Evolutionary conservation across 2,797 vertebrate genomes (phyloP).

Genomic region (Amblyraja radiata): DNA sequence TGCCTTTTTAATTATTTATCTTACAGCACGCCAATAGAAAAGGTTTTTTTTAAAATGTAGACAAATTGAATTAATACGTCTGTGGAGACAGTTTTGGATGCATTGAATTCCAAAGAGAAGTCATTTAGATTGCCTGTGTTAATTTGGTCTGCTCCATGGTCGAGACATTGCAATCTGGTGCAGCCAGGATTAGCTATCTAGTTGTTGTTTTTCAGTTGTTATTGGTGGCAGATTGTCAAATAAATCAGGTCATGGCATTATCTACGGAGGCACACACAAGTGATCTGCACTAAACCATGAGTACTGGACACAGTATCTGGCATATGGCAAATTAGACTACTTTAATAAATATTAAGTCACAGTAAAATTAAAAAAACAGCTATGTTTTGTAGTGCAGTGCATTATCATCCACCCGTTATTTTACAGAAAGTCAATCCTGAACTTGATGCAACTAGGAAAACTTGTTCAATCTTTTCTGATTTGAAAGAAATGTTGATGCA

Average conservation of each 20-base stretch:
- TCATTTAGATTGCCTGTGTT: not conserved
- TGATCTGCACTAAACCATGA: slow-evolving; percentile 14
- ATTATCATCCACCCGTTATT: not conserved
- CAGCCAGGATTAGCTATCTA: slow-evolving; percentile 9
- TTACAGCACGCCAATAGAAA: not conserved
- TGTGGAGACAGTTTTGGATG: not conserved
- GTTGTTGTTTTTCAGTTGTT: slow-evolving; percentile 7
- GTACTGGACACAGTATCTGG: not conserved
- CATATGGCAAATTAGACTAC: not conserved
- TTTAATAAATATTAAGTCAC: not conserved
- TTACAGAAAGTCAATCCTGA: not conserved
- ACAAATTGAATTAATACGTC: not conserved
- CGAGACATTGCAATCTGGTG: slow-evolving; percentile 11
- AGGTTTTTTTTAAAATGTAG: not conserved
- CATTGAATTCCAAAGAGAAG: not conserved
- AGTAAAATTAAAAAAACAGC: not conserved
- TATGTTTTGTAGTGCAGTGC: not conserved
- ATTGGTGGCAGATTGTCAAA: slow-evolving; percentile 24
- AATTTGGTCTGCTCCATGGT: not conserved
- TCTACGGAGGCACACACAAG: not conserved
- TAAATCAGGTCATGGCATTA: slow-evolving; percentile 25
- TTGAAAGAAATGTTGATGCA: not conserved
- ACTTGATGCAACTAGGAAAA: not conserved
- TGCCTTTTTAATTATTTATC: not conserved
- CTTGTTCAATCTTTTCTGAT: not conserved